Evolutionary conservation across 1,140 invertebrate species (phyloP).

Genomic region (Drosophila ficusphila): DNA sequence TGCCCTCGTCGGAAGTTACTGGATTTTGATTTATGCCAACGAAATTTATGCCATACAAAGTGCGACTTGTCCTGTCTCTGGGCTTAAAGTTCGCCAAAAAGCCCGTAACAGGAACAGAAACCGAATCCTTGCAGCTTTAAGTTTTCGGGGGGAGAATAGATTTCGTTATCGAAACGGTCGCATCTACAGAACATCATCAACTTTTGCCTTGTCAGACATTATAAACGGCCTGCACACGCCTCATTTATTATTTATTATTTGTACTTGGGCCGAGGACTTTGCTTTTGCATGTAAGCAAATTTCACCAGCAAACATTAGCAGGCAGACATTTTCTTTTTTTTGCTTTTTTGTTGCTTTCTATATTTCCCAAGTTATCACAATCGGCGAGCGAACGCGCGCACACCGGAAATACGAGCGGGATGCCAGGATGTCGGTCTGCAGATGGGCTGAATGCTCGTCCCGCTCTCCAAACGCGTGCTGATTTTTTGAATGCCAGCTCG

Average conservation of each 20-base stretch:
- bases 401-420: slow-evolving; percentile 78
- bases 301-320: slow-evolving; percentile 57
- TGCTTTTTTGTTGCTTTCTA: slow-evolving; percentile 12
- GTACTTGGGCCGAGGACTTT: slow-evolving; percentile 11
- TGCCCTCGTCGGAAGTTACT: slow-evolving; percentile 76
- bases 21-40: slow-evolving; percentile 82
- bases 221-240: slow-evolving; percentile 83
- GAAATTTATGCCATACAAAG: slow-evolving; percentile 77
- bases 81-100: slow-evolving; percentile 20
- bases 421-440: slow-evolving; percentile 58
- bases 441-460: slow-evolving; percentile 25
- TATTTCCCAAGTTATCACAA: slow-evolving; percentile 61
- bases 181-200: slow-evolving; percentile 62
- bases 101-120: slow-evolving; percentile 5
- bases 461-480: slow-evolving; percentile 51
- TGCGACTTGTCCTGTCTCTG: slow-evolving; percentile 37
- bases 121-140: slow-evolving; percentile 37
- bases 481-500: slow-evolving; percentile 20
- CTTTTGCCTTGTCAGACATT: slow-evolving; percentile 66
- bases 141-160: slow-evolving; percentile 10
- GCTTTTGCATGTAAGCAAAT: slow-evolving; percentile 64
- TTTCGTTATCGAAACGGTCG: slow-evolving; percentile 43
- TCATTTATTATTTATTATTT: slow-evolving; percentile 78
- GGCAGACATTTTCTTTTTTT: slow-evolving; percentile 64
- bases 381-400: slow-evolving; percentile 65